These are phyloP conservation scores for Glyptemys insculpta DNA, from an alignment of 2,797 vertebrate species.

Conservation along the genomic window DNA sequence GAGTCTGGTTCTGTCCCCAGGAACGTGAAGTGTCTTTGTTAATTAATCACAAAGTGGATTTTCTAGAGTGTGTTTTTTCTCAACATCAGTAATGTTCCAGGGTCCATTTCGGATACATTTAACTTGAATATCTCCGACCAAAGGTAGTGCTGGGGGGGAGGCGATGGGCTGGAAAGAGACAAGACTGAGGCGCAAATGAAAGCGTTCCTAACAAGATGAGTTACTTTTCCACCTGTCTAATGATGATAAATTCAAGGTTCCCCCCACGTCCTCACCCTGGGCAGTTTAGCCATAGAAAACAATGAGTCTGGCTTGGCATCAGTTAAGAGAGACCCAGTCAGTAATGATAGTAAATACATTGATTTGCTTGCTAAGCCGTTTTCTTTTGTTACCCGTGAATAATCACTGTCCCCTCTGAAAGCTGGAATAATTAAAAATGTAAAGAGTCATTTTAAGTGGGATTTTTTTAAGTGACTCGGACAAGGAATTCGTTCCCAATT, in stretches of 20 bases:
- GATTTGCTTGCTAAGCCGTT: neutral
- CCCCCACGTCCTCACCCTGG: neutral
- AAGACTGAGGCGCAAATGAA: neutral
- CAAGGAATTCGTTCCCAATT: neutral
- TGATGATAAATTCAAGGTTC: slow-evolving; percentile 51
- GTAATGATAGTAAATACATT: slow-evolving; percentile 45
- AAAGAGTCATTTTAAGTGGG: neutral
- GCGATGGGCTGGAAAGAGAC: neutral
- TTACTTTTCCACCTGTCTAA: neutral
- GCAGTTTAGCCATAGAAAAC: slow-evolving; percentile 41
- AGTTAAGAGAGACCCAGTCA: slow-evolving; percentile 23
- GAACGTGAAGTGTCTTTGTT: slow-evolving; percentile 4
- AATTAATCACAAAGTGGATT: slow-evolving; percentile 43
- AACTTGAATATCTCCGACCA: neutral
- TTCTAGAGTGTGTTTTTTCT: neutral
- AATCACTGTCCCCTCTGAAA: slow-evolving; percentile 54
- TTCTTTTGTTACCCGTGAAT: slow-evolving; percentile 48
- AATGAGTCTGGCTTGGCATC: slow-evolving; percentile 34
- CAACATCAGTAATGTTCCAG: neutral
- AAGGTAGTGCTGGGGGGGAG: neutral
- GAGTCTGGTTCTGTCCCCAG: neutral
- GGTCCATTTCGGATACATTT: neutral
- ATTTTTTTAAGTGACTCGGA: neutral
- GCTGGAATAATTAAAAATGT: slow-evolving; percentile 47
- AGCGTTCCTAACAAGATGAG: neutral